Evolutionary conservation across 2,113 vertebrate species (phyloP).

Genomic region (Paradoxurus hermaphroditus): DNA sequence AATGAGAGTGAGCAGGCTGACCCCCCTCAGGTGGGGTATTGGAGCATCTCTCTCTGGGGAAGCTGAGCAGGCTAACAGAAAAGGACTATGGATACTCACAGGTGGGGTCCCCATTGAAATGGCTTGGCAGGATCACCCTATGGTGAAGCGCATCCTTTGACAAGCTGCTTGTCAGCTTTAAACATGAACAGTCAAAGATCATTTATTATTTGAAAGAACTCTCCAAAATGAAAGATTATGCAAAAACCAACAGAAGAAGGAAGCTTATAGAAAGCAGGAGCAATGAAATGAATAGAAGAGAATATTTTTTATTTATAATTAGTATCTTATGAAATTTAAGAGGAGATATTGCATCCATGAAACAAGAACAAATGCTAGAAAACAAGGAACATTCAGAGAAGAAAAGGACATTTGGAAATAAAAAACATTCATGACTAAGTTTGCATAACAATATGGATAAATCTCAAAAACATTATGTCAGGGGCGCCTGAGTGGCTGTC

Average conservation of each 20-base stretch:
- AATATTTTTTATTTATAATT: not conserved
- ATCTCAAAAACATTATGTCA: conserved; percentile 4
- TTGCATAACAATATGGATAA: not conserved
- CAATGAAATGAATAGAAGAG: not conserved
- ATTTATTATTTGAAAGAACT: not conserved
- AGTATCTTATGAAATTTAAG: not conserved
- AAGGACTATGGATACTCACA: not conserved
- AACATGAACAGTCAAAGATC: not conserved
- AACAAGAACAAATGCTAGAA: conserved; percentile 1
- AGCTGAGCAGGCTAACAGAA: not conserved
- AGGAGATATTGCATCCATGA: not conserved
- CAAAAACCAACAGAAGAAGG: not conserved
- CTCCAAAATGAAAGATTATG: not conserved
- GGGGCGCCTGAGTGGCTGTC: too few species aligned
- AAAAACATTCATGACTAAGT: not conserved
- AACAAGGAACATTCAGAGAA: not conserved
- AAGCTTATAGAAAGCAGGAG: not conserved
- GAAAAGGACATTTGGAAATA: not conserved
- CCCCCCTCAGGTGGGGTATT: not conserved
- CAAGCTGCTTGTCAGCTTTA: not conserved
- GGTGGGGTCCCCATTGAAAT: not conserved
- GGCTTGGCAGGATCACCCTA: not conserved
- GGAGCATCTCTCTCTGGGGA: not conserved
- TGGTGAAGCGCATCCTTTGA: not conserved
- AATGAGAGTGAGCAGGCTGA: not conserved